Evolutionary conservation across 2,888 invertebrate genomes (phyloP).

Genomic region (Meloe dianella): DNA sequence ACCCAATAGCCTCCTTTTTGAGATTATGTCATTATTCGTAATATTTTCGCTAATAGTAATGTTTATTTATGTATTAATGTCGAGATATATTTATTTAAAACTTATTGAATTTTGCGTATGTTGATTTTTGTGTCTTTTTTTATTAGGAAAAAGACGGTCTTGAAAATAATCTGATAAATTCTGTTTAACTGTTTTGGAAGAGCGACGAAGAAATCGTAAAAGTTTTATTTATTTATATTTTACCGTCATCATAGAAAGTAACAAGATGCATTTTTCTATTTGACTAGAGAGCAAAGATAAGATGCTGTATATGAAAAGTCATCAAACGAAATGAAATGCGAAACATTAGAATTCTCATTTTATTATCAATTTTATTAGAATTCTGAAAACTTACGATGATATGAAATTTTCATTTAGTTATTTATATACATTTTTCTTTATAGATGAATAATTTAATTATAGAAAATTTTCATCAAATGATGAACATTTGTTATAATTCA

Average conservation of each 20-base stretch:
- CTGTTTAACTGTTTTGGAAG: conserved; percentile 21
- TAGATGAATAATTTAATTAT: not conserved
- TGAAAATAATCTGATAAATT: conserved; percentile 18
- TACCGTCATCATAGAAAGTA: conserved; percentile 25
- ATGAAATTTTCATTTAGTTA: not conserved
- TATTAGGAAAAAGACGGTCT: not conserved
- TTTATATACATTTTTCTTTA: conserved; percentile 11
- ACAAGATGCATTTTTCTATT: conserved; percentile 29
- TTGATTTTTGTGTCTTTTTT: not conserved
- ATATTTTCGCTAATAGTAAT: not conserved
- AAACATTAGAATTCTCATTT: conserved; percentile 8
- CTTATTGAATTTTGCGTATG: not conserved
- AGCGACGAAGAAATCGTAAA: conserved; percentile 25
- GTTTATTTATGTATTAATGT: not conserved
- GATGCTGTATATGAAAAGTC: conserved; percentile 27
- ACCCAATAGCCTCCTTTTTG: not conserved
- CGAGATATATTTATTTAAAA: not conserved
- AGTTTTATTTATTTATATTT: conserved; percentile 22
- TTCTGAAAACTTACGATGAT: not conserved
- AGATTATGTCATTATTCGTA: not conserved
- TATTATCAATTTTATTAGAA: not conserved
- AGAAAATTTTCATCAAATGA: not conserved
- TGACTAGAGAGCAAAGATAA: conserved; percentile 26
- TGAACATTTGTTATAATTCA: conserved; percentile 30
- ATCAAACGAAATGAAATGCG: conserved; percentile 21